Conservation (phyloP, 2,888 invertebrate species). For the Heliconius sara region DNA sequence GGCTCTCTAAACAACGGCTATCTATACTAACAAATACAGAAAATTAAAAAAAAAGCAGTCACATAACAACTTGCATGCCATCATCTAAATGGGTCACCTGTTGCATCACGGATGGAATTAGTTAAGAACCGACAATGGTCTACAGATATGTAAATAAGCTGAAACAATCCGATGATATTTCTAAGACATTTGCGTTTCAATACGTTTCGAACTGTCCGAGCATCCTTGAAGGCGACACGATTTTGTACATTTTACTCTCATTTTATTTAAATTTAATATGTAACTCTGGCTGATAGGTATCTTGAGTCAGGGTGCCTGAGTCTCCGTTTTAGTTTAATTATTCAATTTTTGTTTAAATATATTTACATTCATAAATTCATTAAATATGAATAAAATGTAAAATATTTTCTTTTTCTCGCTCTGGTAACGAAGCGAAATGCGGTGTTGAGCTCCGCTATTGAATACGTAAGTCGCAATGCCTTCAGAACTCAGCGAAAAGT, state of each 20-base stretch:
- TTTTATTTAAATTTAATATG: not conserved
- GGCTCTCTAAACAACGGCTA: not conserved
- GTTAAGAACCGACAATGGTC: conserved; percentile 21
- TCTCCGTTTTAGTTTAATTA: too few relatives aligned
- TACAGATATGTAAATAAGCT: conserved; percentile 18
- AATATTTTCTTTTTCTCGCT: too few relatives aligned
- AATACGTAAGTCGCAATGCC: too few relatives aligned
- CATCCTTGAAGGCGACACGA: conserved; percentile 30
- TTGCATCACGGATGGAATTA: conserved; percentile 33
- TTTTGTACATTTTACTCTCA: conserved; percentile 4
- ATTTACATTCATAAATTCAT: too few relatives aligned
- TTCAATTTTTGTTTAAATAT: too few relatives aligned
- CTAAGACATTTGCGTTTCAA: conserved; percentile 56
- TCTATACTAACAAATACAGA: not conserved
- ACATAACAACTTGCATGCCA: conserved; percentile 24
- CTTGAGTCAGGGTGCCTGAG: too few relatives aligned
- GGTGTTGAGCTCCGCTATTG: not conserved
- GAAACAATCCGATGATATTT: conserved; percentile 48
- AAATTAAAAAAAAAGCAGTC: conserved; percentile 3
- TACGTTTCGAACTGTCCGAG: conserved; percentile 30
- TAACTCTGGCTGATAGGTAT: not conserved
- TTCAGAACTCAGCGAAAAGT: too few relatives aligned
- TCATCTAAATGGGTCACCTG: conserved; percentile 29
- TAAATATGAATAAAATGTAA: too few relatives aligned
- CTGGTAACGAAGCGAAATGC: too few relatives aligned